Evolutionary conservation across 2,113 vertebrate species (phyloP).

Genomic region (Cranoglanis bouderius): DNA sequence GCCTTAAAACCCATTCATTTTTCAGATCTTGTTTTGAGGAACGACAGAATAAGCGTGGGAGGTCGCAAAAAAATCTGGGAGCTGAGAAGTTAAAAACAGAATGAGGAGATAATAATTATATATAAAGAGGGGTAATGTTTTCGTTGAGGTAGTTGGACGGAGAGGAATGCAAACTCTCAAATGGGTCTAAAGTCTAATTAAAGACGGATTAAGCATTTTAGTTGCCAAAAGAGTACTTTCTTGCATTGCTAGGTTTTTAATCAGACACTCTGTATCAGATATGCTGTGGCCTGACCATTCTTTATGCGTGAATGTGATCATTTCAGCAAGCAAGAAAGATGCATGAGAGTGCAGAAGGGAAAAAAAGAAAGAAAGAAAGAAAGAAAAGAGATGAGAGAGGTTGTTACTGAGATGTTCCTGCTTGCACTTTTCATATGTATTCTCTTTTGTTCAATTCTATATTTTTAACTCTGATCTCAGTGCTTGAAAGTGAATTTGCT

Average conservation of each 20-base stretch:
- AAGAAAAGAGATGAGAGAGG: neutral
- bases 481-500: neutral
- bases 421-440: neutral
- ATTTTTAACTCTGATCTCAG: neutral
- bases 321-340: neutral
- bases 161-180: neutral
- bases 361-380: neutral
- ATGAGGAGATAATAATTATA: constrained; percentile 25
- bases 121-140: constrained; percentile 2
- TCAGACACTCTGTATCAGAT: neutral
- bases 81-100: constrained; percentile 4
- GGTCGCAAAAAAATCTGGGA: constrained; percentile 1
- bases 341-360: neutral
- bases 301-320: neutral
- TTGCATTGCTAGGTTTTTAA: neutral
- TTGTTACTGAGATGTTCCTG: neutral
- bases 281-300: neutral
- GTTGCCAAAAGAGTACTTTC: neutral
- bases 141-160: neutral
- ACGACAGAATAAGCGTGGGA: constrained; percentile 7
- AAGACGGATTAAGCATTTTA: neutral
- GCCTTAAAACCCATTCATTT: neutral
- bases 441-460: neutral
- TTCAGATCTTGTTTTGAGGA: neutral
- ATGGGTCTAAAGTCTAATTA: constrained; percentile 27